phyloP scores from a whole-genome alignment of 1,140 invertebrate genomes.

The Teleopsis dalmanni region DNA sequence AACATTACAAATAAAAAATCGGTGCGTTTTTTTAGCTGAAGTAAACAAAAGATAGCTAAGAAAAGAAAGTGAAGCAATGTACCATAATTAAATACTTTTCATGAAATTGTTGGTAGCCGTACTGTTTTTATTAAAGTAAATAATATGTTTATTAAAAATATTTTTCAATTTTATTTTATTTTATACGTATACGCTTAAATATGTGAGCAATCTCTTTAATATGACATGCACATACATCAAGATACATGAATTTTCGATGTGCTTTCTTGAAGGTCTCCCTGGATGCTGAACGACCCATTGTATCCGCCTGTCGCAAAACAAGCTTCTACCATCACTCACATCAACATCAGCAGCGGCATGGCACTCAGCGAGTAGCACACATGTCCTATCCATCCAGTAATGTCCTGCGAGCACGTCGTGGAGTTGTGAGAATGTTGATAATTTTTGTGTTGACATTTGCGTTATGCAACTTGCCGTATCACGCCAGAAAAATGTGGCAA shows the following conservation, averaged over 20 bases:
- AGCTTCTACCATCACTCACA: constrained; percentile 12
- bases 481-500: constrained; percentile 75
- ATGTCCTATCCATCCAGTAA: constrained; percentile 59
- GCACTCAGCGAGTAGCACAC: constrained; percentile 32
- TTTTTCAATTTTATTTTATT: too few relatives aligned
- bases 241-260: neutral
- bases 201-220: too few relatives aligned
- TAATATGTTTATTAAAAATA: too few relatives aligned
- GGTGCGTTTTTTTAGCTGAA: too few relatives aligned
- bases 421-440: constrained; percentile 72
- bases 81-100: too few relatives aligned
- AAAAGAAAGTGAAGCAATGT: too few relatives aligned
- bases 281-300: constrained; percentile 41
- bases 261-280: constrained; percentile 37
- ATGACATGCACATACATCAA: too few relatives aligned
- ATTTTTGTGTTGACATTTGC: constrained; percentile 76
- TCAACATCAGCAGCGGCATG: constrained; percentile 10
- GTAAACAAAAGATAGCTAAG: too few relatives aligned
- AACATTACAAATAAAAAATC: too few relatives aligned
- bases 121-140: too few relatives aligned
- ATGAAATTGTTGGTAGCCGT: too few relatives aligned
- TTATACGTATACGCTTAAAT: too few relatives aligned
- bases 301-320: constrained; percentile 36
- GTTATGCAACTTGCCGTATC: constrained; percentile 75
- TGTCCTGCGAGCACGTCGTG: constrained; percentile 58